A percentile compares a stretch with the other conserved stretches of the same genome.
phyloP scores from a whole-genome alignment of 2,888 invertebrate genomes.

The Chydorus sphaericus region DNA sequence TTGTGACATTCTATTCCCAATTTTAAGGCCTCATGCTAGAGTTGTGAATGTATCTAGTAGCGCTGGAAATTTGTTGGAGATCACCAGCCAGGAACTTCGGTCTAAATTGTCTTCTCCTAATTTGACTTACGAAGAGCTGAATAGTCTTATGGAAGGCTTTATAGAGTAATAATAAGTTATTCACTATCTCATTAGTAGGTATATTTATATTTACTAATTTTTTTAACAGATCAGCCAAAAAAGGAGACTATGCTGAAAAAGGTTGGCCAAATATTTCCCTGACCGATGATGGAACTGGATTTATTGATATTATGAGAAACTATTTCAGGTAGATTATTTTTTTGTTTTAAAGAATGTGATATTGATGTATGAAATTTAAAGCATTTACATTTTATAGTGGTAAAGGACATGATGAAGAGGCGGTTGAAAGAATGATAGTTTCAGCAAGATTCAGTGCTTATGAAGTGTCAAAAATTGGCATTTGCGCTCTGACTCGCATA shows the following conservation, averaged over 20 bases:
- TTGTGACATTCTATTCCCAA: constrained; percentile 53
- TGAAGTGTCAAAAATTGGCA: constrained; percentile 54
- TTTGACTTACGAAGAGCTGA: constrained; percentile 43
- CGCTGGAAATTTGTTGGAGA: constrained; percentile 43
- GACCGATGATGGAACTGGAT: too few species aligned
- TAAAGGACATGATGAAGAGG: too few species aligned
- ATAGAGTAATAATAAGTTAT: constrained; percentile 35
- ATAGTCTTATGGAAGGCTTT: constrained; percentile 47
- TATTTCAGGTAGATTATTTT: too few species aligned
- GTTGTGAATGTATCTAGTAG: constrained; percentile 63
- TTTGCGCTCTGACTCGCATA: constrained; percentile 44
- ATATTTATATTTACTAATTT: too few species aligned
- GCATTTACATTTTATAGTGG: too few species aligned
- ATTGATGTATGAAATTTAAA: too few species aligned
- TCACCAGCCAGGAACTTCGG: constrained; percentile 41
- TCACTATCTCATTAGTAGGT: too few species aligned
- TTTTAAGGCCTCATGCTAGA: constrained; percentile 49
- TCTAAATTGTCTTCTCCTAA: constrained; percentile 38
- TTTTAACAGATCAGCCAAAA: constrained; percentile 29
- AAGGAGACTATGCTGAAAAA: constrained; percentile 30
- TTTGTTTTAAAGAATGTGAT: too few species aligned
- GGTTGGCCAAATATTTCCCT: too few species aligned
- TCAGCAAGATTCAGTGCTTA: too few species aligned
- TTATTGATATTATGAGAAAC: too few species aligned
- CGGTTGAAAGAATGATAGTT: too few species aligned